Conservation (phyloP, 2,888 invertebrate genomes). For the Aleiodes testaceus region DNA sequence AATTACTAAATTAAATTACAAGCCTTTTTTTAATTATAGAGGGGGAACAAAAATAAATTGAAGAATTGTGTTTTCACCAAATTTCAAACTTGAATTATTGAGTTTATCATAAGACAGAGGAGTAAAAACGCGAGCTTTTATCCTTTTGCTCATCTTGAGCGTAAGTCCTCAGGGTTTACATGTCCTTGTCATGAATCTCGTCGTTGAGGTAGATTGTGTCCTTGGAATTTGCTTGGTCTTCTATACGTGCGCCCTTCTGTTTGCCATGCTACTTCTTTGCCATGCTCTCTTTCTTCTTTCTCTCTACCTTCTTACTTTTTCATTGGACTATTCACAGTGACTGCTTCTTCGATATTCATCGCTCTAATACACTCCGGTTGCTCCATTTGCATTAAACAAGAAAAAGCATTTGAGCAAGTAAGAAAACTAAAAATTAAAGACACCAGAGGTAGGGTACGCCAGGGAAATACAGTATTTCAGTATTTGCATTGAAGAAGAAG, state of each 20-base stretch:
- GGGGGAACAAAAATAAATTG: not conserved
- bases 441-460: slow-evolving; percentile 12
- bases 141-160: not conserved
- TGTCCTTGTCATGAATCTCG: slow-evolving; percentile 60
- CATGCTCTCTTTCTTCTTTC: not conserved
- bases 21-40: not conserved
- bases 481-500: slow-evolving; percentile 9
- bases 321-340: not conserved
- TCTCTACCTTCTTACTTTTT: not conserved
- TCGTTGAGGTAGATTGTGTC: slow-evolving; percentile 62
- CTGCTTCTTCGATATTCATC: slow-evolving; percentile 10
- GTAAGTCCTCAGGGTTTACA: slow-evolving; percentile 13
- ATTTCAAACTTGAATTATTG: not conserved
- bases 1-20: not conserved
- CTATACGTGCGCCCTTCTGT: not conserved
- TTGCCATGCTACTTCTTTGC: not conserved
- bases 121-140: not conserved
- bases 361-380: slow-evolving; percentile 16
- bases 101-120: not conserved
- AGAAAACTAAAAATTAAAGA: not conserved
- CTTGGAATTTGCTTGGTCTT: slow-evolving; percentile 57
- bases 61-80: not conserved
- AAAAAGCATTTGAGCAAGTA: slow-evolving; percentile 7
- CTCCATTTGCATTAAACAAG: slow-evolving; percentile 55
- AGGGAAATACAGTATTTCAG: slow-evolving; percentile 14